phyloP scores from a whole-genome alignment of 2,113 vertebrate genomes.

The Cavia aperea region DNA sequence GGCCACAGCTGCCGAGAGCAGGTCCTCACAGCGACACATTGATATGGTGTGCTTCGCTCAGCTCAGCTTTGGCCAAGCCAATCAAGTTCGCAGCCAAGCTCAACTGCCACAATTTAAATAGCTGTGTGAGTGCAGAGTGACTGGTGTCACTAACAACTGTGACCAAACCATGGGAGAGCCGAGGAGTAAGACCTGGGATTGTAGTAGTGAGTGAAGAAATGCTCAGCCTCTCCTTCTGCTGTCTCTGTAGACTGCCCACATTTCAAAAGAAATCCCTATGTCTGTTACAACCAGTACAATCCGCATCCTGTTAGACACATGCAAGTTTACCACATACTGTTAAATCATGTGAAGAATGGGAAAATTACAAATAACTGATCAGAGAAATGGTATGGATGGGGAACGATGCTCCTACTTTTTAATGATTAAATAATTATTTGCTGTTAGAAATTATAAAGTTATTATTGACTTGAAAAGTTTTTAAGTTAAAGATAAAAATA shows the following conservation, averaged over 20 bases:
- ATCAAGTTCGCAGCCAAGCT: too few species aligned
- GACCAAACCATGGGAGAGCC: not conserved
- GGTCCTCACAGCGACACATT: not conserved
- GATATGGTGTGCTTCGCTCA: not conserved
- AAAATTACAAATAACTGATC: not conserved
- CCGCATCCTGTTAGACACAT: not conserved
- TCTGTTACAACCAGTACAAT: not conserved
- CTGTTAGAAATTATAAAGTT: not conserved
- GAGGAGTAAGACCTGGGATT: not conserved
- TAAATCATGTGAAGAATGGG: not conserved
- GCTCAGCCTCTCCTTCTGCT: not conserved
- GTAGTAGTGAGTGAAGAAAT: not conserved
- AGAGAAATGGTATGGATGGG: not conserved
- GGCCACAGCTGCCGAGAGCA: not conserved
- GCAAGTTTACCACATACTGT: too few species aligned
- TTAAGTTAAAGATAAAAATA: not conserved
- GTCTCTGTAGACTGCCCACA: not conserved
- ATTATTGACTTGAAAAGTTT: not conserved
- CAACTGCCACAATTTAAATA: not conserved
- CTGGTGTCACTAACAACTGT: not conserved
- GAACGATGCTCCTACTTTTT: not conserved
- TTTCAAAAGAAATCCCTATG: not conserved
- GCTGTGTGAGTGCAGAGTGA: not conserved
- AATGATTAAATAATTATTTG: not conserved
- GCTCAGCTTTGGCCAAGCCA: not conserved